Base-by-base conservation (phyloP, 2,797 vertebrate genomes). In the Gambusia yucatana region DNA sequence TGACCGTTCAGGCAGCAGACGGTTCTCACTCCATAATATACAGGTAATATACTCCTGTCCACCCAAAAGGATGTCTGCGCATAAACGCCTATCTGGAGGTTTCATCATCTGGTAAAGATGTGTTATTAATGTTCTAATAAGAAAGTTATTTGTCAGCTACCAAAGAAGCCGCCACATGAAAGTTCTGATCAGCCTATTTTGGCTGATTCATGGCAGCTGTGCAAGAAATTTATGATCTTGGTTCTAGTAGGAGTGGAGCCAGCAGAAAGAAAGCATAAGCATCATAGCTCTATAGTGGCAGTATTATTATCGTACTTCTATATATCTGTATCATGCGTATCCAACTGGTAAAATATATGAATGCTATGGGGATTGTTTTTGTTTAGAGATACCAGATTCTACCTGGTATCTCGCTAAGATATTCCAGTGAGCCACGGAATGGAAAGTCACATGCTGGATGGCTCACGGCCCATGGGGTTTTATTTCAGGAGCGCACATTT, bases 401-500 rank as follows among this genome's bases (percentile, higher is more conserved):
- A 5, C 43, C 22, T 73, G 55, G 3, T 65, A 36, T 33, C 59
- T 61, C 13, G 0, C 61, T 22, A 16, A 61, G 30, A 17, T 59
- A 16, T 77, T 76, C 72, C 16, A 7, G 39, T 46, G 46, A 79
- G 57, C 33, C 63, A 57, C 2, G 9, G 8, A 79, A n/a, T 50
- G 44, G 4, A 46, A 39, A 69, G 61, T 78, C 75, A 73, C 61
- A 77, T 83, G 77, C 50, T 48, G 33, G 46, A 13, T n/a, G 57
- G 14, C 61, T 87, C 75, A n/a, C 3, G 39, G 48, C 67, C 73
- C 76, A 70, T 75, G 75, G 22, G 65, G 78, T 61, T 80, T 84
- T 41, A 83, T 84, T 86, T 43, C 83, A 85, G 74, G 71, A 79
- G 67, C 33, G 71, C n/a, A 76, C 86, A 22, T 70, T 5, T 41